Evolutionary conservation across 2,113 vertebrate species (phyloP), one percentile per base, ranked within the genome.

Genomic region (Suncus etruscus): DNA sequence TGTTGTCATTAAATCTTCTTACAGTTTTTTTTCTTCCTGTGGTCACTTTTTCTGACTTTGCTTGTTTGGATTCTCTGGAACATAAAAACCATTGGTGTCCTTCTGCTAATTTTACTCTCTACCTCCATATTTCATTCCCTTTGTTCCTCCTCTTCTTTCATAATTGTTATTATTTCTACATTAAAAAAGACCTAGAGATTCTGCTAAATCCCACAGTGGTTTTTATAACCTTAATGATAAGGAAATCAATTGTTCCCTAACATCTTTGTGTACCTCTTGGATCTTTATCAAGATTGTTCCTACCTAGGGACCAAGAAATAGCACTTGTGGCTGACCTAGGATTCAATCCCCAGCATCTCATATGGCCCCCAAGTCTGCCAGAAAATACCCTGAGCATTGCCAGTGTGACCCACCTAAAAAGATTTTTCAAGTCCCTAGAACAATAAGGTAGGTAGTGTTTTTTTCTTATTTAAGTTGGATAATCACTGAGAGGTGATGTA

Each of bases 251-350:
- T n/a, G 16, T 15, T 8, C 18, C 31, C 8, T 58, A 29, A 39
- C 1, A 63, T 86, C 9, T 79, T 48, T 54, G 9, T 51, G 22
- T 54, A 11, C 80, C 7, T 73, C 27, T 90, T 68, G 48, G 20
- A 32, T 89, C 39, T 68, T 89, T n/a, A 61, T 47, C 39, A 82
- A 80, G 22, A 47, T 74, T 8, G 61, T 87, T 85, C 31, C 45
- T 72, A 82, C 47, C 74, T 51, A 14, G 39, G 39, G 5, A 5
- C 39, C 39, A 39, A 39, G 3, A 39, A 39, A 39, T 39, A 39
- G 39, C 39, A 39, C 39, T 39, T 39, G 39, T 39, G 39, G 39
- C 39, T 39, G 5, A 39, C 39, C 39, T 39, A 39, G 39, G 39
- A 39, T 39, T 39, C 39, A 39, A 39, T 39, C 39, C 39, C 39